Conservation (phyloP, 2,113 vertebrate species). For the Onychostruthus taczanowskii region DNA sequence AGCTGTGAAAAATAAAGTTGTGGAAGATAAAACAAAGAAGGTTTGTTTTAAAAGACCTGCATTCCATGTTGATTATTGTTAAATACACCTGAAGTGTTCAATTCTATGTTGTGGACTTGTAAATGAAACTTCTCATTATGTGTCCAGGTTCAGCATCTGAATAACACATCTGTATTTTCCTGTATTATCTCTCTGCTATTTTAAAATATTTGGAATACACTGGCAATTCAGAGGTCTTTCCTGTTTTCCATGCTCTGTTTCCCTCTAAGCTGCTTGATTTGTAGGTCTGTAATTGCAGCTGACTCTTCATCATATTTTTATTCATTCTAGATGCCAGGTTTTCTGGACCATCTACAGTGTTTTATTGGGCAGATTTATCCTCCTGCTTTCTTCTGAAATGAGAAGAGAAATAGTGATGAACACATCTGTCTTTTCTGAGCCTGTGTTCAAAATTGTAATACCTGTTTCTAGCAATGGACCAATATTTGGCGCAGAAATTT, state of each 20-base stretch:
- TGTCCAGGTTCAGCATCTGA: neutral
- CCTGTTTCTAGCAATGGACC: neutral
- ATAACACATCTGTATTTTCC: neutral
- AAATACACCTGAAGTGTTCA: neutral
- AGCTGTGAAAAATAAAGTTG: neutral
- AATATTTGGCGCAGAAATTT: neutral
- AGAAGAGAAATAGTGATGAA: neutral
- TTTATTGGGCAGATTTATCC: slow-evolving; percentile 2
- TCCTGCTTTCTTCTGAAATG: neutral
- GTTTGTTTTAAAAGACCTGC: neutral
- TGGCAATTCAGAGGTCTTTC: neutral
- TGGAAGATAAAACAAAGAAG: neutral
- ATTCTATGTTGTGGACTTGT: neutral
- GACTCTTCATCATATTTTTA: neutral
- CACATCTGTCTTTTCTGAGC: neutral
- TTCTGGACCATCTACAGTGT: neutral
- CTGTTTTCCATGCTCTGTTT: neutral
- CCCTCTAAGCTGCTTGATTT: neutral
- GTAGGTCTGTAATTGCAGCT: neutral
- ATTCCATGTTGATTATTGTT: neutral
- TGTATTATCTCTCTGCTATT: neutral
- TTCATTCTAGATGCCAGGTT: neutral
- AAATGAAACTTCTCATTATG: neutral
- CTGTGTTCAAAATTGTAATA: neutral
- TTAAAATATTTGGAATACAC: neutral